These are phyloP conservation scores for Dufourea novaeangliae DNA, from an alignment of 1,140 invertebrate species.

Conservation along the genomic window DNA sequence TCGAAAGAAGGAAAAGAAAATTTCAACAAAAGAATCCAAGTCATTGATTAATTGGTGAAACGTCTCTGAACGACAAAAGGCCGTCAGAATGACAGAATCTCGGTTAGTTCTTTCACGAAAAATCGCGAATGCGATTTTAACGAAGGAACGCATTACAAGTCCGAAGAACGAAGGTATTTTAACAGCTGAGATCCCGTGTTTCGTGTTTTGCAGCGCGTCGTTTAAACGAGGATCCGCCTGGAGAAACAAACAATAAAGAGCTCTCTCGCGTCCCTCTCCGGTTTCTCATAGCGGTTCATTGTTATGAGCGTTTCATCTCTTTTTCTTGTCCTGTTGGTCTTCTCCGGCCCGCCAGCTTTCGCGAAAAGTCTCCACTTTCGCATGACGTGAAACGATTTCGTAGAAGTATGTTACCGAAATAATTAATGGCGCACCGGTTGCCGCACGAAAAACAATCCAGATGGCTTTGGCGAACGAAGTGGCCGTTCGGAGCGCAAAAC, in stretches of 20 bases:
- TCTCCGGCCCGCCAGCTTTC: background rate
- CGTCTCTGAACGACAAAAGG: background rate
- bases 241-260: slow-evolving; percentile 37
- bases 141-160: slow-evolving; percentile 1
- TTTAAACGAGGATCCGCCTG: slow-evolving; percentile 36
- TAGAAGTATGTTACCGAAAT: slow-evolving; percentile 2
- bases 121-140: background rate
- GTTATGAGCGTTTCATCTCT: slow-evolving; percentile 23
- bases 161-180: slow-evolving; percentile 19
- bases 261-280: background rate
- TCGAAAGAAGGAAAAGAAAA: too few relatives aligned
- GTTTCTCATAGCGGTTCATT: slow-evolving; percentile 14
- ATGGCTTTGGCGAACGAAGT: background rate
- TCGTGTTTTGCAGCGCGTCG: slow-evolving; percentile 29
- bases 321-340: slow-evolving; percentile 1
- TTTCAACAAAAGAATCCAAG: too few relatives aligned
- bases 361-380: slow-evolving; percentile 6
- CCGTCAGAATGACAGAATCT: background rate
- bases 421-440: slow-evolving; percentile 2
- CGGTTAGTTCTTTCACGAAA: background rate
- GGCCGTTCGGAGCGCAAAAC: too few relatives aligned
- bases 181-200: slow-evolving; percentile 26
- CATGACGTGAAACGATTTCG: slow-evolving; percentile 8
- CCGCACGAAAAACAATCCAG: background rate
- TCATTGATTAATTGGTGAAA: background rate